Conservation (phyloP, 2,797 vertebrate species). For the Peromyscus attwateri region DNA sequence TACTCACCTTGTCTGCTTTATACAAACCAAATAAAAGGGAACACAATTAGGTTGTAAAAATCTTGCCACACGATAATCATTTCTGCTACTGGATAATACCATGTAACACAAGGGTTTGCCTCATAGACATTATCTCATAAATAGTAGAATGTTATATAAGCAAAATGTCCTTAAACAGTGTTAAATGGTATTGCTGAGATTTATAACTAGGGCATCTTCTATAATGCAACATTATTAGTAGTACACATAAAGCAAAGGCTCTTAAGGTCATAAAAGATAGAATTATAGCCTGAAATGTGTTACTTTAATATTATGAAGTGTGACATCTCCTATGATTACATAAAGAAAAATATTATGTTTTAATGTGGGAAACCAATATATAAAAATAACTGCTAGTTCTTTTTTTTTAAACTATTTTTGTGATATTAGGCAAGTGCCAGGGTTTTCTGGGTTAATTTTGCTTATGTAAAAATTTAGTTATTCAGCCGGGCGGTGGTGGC, state of each 20-base stretch:
- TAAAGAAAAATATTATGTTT: too few relatives aligned
- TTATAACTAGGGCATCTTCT: not conserved
- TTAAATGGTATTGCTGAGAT: not conserved
- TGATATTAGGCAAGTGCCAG: not conserved
- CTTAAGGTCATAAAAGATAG: not conserved
- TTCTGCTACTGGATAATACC: not conserved
- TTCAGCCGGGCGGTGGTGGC: too few relatives aligned
- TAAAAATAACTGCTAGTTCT: not conserved
- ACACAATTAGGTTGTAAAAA: not conserved
- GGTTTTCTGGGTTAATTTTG: not conserved
- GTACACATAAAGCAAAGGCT: not conserved
- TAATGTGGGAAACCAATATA: not conserved
- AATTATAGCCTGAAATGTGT: not conserved
- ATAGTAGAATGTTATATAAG: not conserved
- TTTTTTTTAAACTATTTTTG: not conserved
- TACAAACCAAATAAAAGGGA: not conserved
- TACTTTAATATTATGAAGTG: too few relatives aligned
- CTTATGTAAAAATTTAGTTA: not conserved
- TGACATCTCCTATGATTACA: too few relatives aligned
- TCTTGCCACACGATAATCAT: not conserved
- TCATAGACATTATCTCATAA: not conserved
- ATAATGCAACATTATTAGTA: not conserved
- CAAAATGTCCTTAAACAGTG: not conserved
- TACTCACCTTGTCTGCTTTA: too few relatives aligned
- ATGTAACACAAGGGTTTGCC: not conserved